A percentile compares a stretch with the other conserved stretches of the same genome.
phyloP scores from a whole-genome alignment of 2,113 vertebrate genomes.

The Corvus hawaiiensis region DNA sequence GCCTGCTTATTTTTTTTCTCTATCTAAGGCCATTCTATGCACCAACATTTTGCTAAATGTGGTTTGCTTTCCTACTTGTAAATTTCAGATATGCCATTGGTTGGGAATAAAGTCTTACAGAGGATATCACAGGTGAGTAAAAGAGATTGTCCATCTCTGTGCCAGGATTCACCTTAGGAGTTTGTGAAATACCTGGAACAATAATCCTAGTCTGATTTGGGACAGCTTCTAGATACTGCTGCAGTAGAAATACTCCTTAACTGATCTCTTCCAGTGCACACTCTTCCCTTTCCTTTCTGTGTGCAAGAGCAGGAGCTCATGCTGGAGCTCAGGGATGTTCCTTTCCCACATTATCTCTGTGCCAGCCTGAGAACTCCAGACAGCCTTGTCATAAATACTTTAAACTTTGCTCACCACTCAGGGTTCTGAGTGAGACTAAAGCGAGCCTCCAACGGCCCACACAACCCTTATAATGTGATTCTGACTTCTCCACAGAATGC shows the following conservation, averaged over 20 bases:
- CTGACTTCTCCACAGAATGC: background rate
- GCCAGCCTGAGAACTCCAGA: background rate
- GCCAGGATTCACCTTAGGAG: background rate
- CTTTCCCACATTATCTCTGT: background rate
- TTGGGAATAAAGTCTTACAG: background rate
- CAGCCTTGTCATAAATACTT: background rate
- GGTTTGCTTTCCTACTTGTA: background rate
- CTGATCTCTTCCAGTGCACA: background rate
- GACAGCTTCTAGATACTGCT: background rate
- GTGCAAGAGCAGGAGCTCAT: fast-evolving
- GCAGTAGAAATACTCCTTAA: background rate
- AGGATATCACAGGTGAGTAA: background rate
- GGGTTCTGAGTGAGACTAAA: background rate
- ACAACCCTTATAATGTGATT: background rate
- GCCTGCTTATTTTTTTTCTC: background rate
- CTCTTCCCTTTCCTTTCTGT: background rate
- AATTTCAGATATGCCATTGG: background rate
- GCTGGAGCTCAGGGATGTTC: background rate
- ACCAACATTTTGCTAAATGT: background rate
- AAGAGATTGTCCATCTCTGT: background rate
- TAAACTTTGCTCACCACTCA: background rate
- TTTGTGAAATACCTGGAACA: background rate
- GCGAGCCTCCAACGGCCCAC: background rate
- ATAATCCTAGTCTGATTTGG: background rate
- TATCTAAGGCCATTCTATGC: background rate